Conservation (phyloP, 2,113 vertebrate species). For the Peromyscus leucopus region DNA sequence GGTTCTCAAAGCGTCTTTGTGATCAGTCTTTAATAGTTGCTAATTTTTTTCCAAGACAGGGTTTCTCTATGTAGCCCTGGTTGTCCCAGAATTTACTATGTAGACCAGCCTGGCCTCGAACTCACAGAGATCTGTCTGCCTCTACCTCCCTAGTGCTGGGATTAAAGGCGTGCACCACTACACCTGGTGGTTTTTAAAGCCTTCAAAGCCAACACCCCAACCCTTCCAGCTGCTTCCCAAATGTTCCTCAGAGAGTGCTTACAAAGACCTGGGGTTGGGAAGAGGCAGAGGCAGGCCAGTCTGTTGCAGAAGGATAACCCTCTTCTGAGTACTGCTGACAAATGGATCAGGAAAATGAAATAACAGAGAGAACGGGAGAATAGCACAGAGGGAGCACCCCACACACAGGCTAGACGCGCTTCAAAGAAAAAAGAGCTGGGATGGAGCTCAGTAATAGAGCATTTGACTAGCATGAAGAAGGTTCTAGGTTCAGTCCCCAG, state of each 20-base stretch:
- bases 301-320: neutral
- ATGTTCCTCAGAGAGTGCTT: neutral
- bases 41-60: neutral
- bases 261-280: neutral
- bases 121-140: neutral
- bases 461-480: neutral
- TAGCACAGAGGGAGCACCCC: neutral
- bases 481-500: neutral
- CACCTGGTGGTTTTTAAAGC: neutral
- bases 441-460: too few relatives aligned
- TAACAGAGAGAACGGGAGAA: neutral
- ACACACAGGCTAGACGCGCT: neutral
- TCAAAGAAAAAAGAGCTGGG: neutral
- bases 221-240: neutral
- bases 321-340: neutral
- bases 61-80: neutral
- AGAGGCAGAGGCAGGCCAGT: neutral
- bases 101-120: neutral
- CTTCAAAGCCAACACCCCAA: neutral
- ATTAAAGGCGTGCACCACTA: neutral
- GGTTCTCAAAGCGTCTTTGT: constrained; percentile 19
- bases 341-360: neutral
- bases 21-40: neutral
- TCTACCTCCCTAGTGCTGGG: neutral
- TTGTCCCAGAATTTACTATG: neutral